These are phyloP conservation scores for Oxyteleia sp. DNA, from an alignment of 2,888 invertebrate species.

Conservation along the genomic window DNA sequence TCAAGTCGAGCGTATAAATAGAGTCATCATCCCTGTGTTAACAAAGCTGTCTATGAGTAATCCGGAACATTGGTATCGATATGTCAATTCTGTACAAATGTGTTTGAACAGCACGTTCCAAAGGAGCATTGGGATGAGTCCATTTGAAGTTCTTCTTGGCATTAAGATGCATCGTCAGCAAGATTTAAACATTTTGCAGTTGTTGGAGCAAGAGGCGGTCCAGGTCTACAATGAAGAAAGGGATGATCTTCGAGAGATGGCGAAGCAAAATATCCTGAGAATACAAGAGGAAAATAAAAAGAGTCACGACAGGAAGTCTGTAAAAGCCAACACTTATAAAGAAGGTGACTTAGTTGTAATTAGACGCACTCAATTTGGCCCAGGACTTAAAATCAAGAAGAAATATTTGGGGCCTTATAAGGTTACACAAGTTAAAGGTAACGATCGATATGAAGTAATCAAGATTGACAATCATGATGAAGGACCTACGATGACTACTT, in stretches of 20 bases:
- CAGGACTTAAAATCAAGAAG: too few species aligned
- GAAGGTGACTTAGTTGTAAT: constrained; percentile 66
- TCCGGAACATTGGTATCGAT: constrained; percentile 71
- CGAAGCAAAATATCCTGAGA: constrained; percentile 59
- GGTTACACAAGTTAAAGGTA: constrained; percentile 31
- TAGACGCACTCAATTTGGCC: constrained; percentile 60
- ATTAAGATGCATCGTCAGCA: too few species aligned
- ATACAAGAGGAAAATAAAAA: constrained; percentile 73
- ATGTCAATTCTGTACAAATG: constrained; percentile 63
- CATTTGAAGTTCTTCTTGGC: constrained; percentile 62
- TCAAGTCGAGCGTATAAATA: too few species aligned
- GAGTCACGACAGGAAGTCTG: constrained; percentile 70
- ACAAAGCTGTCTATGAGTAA: constrained; percentile 63
- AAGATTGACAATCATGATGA: not conserved
- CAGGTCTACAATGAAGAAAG: constrained; percentile 48
- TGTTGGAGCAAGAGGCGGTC: not conserved
- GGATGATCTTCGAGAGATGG: constrained; percentile 38
- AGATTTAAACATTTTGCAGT: too few species aligned
- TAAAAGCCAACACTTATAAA: constrained; percentile 68
- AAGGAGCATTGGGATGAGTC: constrained; percentile 66
- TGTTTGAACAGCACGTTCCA: constrained; percentile 67
- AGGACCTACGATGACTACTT: too few species aligned
- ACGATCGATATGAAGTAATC: constrained; percentile 37
- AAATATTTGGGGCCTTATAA: constrained; percentile 70
- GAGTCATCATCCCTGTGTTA: constrained; percentile 68